These are phyloP conservation scores for Calycopis cecrops DNA, from an alignment of 1,140 invertebrate genomes.

Conservation along the genomic window DNA sequence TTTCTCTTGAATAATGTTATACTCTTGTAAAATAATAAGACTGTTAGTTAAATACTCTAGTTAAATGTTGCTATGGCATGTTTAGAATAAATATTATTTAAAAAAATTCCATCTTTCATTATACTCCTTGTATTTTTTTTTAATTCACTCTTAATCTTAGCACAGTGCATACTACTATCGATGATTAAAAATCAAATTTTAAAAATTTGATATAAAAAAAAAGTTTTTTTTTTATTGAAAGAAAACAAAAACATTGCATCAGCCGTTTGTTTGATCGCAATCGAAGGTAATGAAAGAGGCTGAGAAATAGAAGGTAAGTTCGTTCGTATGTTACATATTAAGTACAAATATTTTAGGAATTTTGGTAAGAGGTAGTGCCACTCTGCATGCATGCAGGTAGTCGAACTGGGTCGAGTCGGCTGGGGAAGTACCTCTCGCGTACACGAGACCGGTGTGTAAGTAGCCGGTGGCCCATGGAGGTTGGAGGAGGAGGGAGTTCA, in stretches of 20 bases:
- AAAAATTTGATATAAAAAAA: background rate
- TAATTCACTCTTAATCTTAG: no score
- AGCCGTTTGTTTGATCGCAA: constrained; percentile 18
- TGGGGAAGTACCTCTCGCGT: no score
- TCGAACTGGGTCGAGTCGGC: no score
- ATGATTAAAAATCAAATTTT: constrained; percentile 12
- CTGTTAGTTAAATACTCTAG: constrained; percentile 71
- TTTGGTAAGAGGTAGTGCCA: no score
- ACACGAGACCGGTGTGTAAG: no score
- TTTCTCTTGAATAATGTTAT: constrained; percentile 53
- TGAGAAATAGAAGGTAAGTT: constrained; percentile 5
- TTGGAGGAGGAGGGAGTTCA: no score
- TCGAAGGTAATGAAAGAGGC: constrained; percentile 2
- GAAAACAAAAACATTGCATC: constrained; percentile 21
- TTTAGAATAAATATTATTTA: constrained; percentile 56
- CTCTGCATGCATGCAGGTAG: no score
- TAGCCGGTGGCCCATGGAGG: no score
- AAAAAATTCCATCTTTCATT: constrained; percentile 18
- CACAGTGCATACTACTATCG: no score
- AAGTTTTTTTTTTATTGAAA: constrained; percentile 10
- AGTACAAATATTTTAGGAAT: no score
- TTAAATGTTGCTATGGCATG: constrained; percentile 54
- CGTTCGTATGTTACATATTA: no score
- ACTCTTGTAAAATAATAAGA: constrained; percentile 71
- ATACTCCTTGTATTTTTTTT: background rate